These are phyloP conservation scores for Tenodera sinensis DNA, from an alignment of 2,888 invertebrate species.

Conservation along the genomic window DNA sequence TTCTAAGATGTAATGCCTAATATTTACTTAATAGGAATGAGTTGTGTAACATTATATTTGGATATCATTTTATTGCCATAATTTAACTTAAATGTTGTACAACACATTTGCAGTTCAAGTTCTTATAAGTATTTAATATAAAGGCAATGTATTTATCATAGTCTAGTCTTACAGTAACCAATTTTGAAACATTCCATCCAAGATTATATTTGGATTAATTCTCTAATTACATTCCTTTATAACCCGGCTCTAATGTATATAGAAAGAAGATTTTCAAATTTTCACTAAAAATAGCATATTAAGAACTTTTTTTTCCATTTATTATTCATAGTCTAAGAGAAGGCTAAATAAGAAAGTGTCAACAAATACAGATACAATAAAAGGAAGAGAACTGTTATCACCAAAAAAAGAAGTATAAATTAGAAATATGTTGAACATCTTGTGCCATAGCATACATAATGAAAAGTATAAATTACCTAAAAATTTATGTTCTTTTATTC, in stretches of 20 bases:
- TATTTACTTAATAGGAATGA: neutral
- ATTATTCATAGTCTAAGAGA: neutral
- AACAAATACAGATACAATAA: neutral
- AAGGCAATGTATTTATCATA: conserved; percentile 6
- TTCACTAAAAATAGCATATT: neutral
- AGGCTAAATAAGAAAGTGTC: neutral
- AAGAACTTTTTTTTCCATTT: neutral
- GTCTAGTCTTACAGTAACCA: conserved; percentile 2
- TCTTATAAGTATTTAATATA: neutral
- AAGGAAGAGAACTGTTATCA: neutral
- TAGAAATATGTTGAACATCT: neutral
- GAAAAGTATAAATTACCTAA: too few species aligned
- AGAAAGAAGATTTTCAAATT: neutral
- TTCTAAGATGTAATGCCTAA: neutral
- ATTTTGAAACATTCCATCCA: conserved; percentile 18
- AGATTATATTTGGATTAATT: conserved; percentile 4
- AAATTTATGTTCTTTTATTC: too few species aligned
- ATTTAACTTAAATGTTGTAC: conserved; percentile 4
- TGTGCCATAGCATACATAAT: neutral
- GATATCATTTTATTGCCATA: neutral
- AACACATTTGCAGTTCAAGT: neutral
- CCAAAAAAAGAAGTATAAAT: neutral
- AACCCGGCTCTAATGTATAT: neutral
- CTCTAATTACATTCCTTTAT: conserved; percentile 1
- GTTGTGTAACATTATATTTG: conserved; percentile 3